Conservation (phyloP, 2,888 invertebrate genomes). For the Diogma glabrata region DNA sequence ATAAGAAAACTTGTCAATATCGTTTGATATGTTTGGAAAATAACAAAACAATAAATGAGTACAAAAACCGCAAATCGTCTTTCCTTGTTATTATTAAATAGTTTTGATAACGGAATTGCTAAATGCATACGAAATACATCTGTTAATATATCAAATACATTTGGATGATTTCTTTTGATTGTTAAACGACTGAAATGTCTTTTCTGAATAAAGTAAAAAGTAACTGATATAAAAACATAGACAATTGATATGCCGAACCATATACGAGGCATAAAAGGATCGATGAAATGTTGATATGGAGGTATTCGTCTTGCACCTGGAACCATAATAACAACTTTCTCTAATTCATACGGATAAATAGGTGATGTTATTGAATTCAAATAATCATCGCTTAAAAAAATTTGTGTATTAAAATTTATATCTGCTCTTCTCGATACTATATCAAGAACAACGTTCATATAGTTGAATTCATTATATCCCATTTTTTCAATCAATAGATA, state of each 20-base stretch:
- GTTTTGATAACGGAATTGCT: not conserved
- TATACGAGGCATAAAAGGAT: not conserved
- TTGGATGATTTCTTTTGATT: not conserved
- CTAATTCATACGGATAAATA: not conserved
- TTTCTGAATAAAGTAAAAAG: too few relatives aligned
- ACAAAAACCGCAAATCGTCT: not conserved
- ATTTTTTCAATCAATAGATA: not conserved
- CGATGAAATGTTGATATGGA: constrained; percentile 4
- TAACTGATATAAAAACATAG: not conserved
- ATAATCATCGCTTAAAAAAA: constrained; percentile 1
- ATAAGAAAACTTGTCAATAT: constrained; percentile 2
- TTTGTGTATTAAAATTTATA: not conserved
- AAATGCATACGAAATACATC: constrained; percentile 6
- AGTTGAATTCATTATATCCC: not conserved
- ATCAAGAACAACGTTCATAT: constrained; percentile 1
- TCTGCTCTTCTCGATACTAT: not conserved
- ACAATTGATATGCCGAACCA: not conserved
- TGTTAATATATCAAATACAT: not conserved
- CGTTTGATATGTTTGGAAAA: not conserved
- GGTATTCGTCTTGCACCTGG: not conserved
- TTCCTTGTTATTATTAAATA: not conserved
- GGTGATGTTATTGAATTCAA: not conserved
- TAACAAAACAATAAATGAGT: not conserved
- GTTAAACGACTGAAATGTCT: not conserved
- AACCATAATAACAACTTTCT: not conserved